These are phyloP conservation scores for Sylvia borin DNA, from an alignment of 2,797 vertebrate genomes.

Conservation along the genomic window DNA sequence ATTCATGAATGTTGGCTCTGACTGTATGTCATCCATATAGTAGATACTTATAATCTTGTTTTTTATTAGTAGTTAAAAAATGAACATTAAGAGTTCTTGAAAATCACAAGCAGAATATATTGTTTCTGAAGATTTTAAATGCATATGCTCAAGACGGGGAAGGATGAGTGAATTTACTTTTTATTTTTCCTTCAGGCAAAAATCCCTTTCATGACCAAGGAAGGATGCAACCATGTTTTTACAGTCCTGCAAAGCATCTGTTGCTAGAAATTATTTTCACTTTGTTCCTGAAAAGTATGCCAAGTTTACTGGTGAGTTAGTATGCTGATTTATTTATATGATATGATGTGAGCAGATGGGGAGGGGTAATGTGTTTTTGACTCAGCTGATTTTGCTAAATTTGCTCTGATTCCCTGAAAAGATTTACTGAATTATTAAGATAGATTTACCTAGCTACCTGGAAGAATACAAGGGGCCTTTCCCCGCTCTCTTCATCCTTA, in stretches of 20 bases:
- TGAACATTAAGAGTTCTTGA: neutral
- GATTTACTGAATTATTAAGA: neutral
- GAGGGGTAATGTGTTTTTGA: neutral
- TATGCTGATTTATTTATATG: neutral
- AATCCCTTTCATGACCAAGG: neutral
- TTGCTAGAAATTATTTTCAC: slow-evolving; percentile 34
- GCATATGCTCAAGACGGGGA: neutral
- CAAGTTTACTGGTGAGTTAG: slow-evolving; percentile 25
- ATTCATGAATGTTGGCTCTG: neutral
- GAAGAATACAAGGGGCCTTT: neutral
- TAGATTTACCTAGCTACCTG: neutral
- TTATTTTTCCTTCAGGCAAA: slow-evolving; percentile 19
- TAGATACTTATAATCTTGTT: neutral
- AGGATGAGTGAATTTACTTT: neutral
- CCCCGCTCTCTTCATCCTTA: neutral
- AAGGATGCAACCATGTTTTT: neutral
- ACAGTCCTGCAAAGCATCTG: neutral
- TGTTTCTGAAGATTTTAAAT: neutral
- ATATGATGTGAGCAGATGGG: neutral
- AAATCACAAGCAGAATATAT: neutral
- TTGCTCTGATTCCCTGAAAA: neutral
- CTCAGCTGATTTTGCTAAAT: neutral
- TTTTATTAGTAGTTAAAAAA: neutral
- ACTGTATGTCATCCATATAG: neutral
- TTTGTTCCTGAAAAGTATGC: slow-evolving; percentile 57